Evolutionary conservation across 2,888 invertebrate species (phyloP).

Genomic region (Rhyacophila evoluta): DNA sequence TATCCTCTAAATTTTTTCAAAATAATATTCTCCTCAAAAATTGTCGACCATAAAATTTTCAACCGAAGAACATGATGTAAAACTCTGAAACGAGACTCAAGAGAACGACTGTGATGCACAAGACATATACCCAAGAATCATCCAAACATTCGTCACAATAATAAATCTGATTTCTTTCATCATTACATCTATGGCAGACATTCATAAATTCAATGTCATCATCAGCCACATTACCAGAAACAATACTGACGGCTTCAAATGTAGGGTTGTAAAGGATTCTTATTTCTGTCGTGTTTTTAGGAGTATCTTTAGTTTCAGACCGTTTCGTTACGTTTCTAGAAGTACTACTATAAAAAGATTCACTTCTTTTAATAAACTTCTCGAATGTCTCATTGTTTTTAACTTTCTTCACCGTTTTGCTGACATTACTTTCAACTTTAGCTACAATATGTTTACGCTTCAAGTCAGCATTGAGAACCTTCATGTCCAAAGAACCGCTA

Average conservation of each 20-base stretch:
- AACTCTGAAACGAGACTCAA: constrained; percentile 1
- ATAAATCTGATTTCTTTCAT: background rate
- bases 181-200: background rate
- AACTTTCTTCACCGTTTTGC: constrained; percentile 15
- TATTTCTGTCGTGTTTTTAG: constrained; percentile 62
- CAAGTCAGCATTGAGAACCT: constrained; percentile 62
- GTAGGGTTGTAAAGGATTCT: constrained; percentile 68
- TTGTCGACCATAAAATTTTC: background rate
- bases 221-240: background rate
- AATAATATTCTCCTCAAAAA: background rate
- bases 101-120: constrained; percentile 25
- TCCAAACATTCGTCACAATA: constrained; percentile 36
- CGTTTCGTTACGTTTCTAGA: constrained; percentile 50
- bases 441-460: constrained; percentile 65
- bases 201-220: background rate
- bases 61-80: background rate
- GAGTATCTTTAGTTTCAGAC: constrained; percentile 61
- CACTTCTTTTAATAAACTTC: constrained; percentile 66
- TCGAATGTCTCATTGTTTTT: constrained; percentile 61
- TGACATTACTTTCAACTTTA: constrained; percentile 55
- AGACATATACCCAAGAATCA: constrained; percentile 41
- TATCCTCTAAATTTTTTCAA: no score
- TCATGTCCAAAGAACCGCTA: constrained; percentile 64
- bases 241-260: constrained; percentile 59
- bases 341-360: constrained; percentile 65